phyloP scores from a whole-genome alignment of 2,888 invertebrate genomes.

The Auanema sp. region DNA sequence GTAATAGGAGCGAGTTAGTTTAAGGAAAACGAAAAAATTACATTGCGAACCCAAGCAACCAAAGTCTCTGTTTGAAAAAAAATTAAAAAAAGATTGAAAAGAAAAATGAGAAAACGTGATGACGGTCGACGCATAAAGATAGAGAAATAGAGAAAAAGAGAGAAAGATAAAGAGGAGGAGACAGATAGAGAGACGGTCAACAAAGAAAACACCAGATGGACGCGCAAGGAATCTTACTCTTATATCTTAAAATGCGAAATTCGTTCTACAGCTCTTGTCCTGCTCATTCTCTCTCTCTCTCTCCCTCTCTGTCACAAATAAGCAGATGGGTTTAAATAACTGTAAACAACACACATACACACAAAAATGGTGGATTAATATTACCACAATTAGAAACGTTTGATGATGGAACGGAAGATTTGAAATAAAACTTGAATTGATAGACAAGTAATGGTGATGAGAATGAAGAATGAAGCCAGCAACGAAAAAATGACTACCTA shows the following conservation, averaged over 20 bases:
- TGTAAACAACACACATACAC: constrained; percentile 5
- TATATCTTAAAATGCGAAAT: background rate
- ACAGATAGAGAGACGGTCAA: constrained; percentile 5
- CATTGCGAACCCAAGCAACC: background rate
- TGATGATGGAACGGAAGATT: no score
- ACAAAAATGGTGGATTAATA: no score
- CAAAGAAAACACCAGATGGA: background rate
- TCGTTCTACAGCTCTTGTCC: background rate
- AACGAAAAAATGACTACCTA: no score
- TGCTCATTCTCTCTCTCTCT: constrained; percentile 5
- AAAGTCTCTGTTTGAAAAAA: background rate
- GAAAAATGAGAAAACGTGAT: background rate
- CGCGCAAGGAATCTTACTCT: constrained; percentile 1
- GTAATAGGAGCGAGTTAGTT: background rate
- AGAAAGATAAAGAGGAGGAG: background rate
- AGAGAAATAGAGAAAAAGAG: constrained; percentile 14
- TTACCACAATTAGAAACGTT: no score
- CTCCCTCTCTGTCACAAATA: background rate
- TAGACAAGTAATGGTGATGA: no score
- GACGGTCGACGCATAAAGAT: constrained; percentile 9
- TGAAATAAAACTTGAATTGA: no score
- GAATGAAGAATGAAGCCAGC: no score
- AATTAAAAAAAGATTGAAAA: constrained; percentile 6
- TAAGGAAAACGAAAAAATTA: constrained; percentile 3
- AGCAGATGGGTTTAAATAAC: background rate